phyloP scores from a whole-genome alignment of 2,888 invertebrate species.

The Ichneumon xanthorius region DNA sequence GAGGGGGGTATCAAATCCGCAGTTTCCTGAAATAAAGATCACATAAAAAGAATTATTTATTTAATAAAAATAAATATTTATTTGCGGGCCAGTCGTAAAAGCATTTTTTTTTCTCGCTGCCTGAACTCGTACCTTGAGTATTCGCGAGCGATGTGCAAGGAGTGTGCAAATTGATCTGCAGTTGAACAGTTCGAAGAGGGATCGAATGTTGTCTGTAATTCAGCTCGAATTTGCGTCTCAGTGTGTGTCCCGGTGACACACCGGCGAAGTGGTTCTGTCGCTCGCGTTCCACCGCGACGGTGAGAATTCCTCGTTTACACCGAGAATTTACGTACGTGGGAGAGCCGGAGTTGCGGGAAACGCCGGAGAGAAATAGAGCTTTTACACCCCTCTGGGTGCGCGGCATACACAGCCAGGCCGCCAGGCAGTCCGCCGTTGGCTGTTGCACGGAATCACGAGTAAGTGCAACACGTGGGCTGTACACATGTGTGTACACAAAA shows the following conservation, averaged over 20 bases:
- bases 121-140: too few species aligned
- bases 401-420: not conserved
- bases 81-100: too few species aligned
- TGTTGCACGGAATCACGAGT: slow-evolving; percentile 3
- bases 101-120: too few species aligned
- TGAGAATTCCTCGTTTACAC: slow-evolving; percentile 26
- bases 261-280: not conserved
- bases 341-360: not conserved
- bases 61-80: too few species aligned
- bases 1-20: too few species aligned
- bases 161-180: not conserved
- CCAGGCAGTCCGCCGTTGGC: not conserved
- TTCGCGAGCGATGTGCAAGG: too few species aligned
- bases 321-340: slow-evolving; percentile 20
- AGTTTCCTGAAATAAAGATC: too few species aligned
- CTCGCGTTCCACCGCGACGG: not conserved
- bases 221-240: not conserved
- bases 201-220: not conserved
- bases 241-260: not conserved
- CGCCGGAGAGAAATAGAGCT: slow-evolving; percentile 11
- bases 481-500: not conserved
- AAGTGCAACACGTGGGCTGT: slow-evolving; percentile 1
- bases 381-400: not conserved
- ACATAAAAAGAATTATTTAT: too few species aligned
- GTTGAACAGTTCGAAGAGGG: not conserved